Evolutionary conservation across 2,113 vertebrate genomes (phyloP).

Genomic region (Carettochelys insculpta): DNA sequence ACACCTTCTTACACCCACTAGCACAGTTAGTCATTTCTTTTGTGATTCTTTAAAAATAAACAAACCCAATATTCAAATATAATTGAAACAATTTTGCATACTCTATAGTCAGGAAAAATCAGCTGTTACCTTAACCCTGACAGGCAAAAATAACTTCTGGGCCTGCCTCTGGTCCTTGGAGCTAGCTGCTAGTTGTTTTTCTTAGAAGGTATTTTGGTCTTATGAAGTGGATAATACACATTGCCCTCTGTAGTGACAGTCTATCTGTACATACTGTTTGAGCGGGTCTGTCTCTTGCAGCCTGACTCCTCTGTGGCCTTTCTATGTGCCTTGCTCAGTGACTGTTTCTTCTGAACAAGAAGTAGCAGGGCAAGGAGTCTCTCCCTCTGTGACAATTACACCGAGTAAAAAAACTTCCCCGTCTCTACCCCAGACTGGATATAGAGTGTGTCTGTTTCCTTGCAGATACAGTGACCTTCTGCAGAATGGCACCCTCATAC

Average conservation of each 20-base stretch:
- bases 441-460: not conserved
- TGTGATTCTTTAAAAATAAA: not conserved
- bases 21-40: conserved; percentile 16
- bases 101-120: not conserved
- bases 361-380: not conserved
- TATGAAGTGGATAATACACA: not conserved
- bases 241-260: not conserved
- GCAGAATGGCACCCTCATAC: not conserved
- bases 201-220: not conserved
- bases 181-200: not conserved
- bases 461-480: not conserved
- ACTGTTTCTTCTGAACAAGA: conserved; percentile 10
- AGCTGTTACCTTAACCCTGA: not conserved
- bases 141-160: not conserved
- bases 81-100: not conserved
- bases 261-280: not conserved
- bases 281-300: not conserved
- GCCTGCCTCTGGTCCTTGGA: not conserved
- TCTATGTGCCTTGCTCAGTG: not conserved
- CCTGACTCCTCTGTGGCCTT: not conserved
- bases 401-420: not conserved
- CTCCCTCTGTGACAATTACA: not conserved
- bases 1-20: conserved; percentile 12
- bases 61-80: not conserved
- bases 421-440: not conserved